phyloP scores from a whole-genome alignment of 2,113 vertebrate species.

The Castor canadensis region DNA sequence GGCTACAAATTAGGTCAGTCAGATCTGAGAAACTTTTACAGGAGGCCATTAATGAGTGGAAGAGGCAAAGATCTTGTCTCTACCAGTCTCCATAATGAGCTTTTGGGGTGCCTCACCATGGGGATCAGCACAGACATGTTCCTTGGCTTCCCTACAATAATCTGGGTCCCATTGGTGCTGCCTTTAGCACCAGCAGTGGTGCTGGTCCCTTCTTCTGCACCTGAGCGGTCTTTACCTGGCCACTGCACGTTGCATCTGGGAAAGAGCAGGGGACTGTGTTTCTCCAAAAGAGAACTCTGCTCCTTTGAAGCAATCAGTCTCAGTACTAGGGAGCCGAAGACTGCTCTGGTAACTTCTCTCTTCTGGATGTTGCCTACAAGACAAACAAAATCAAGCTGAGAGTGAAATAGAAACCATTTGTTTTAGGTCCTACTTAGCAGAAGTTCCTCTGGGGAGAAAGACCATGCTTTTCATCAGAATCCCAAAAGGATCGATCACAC shows the following conservation, averaged over 20 bases:
- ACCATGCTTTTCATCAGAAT: background rate
- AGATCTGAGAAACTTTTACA: background rate
- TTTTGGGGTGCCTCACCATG: background rate
- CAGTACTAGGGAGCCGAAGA: background rate
- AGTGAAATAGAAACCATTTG: background rate
- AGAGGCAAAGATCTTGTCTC: background rate
- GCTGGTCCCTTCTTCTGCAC: conserved; percentile 56
- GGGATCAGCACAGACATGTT: background rate
- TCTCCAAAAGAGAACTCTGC: background rate
- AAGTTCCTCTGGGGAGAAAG: background rate
- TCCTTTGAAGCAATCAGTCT: background rate
- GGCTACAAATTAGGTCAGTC: background rate
- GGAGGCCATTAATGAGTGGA: background rate
- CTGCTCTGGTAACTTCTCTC: background rate
- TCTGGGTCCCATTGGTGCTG: conserved; percentile 73
- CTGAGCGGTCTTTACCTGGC: conserved; percentile 49
- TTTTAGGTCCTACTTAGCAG: background rate
- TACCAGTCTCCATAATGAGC: background rate
- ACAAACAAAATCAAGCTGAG: background rate
- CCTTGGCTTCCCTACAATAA: conserved; percentile 8
- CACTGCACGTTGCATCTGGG: conserved; percentile 1
- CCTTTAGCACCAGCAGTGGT: conserved; percentile 61
- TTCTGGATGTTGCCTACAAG: conserved; percentile 26
- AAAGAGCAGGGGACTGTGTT: background rate
- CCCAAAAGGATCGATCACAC: background rate